phyloP scores from a whole-genome alignment of 2,797 vertebrate species.

The Peromyscus nudipes region DNA sequence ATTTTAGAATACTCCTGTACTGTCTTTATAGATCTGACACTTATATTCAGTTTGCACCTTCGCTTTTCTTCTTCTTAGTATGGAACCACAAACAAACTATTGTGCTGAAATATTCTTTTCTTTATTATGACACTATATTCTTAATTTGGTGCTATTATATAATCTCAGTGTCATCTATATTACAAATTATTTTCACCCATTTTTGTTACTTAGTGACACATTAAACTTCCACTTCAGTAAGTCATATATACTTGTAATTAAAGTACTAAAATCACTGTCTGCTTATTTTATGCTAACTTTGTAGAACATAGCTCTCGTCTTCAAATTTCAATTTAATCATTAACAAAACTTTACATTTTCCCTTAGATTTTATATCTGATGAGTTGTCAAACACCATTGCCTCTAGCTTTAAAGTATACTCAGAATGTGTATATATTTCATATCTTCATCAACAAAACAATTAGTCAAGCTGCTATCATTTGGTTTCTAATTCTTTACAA shows the following conservation, averaged over 20 bases:
- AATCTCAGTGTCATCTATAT: not conserved
- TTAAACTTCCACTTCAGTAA: not conserved
- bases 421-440: not conserved
- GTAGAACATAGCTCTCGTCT: not conserved
- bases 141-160: too few relatives aligned
- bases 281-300: not conserved
- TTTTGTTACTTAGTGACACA: not conserved
- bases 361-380: not conserved
- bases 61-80: not conserved
- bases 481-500: not conserved
- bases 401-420: not conserved
- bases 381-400: not conserved
- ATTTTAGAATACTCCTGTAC: not conserved
- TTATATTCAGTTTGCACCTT: not conserved
- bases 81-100: not conserved
- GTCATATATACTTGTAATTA: not conserved
- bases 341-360: not conserved
- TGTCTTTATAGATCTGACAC: not conserved
- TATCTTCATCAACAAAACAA: not conserved
- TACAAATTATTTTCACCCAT: not conserved
- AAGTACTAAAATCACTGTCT: not conserved
- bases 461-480: not conserved
- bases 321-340: not conserved
- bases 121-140: not conserved
- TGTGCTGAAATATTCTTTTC: not conserved